Conservation (phyloP, 2,888 invertebrate species). For the Deilephila elpenor region DNA sequence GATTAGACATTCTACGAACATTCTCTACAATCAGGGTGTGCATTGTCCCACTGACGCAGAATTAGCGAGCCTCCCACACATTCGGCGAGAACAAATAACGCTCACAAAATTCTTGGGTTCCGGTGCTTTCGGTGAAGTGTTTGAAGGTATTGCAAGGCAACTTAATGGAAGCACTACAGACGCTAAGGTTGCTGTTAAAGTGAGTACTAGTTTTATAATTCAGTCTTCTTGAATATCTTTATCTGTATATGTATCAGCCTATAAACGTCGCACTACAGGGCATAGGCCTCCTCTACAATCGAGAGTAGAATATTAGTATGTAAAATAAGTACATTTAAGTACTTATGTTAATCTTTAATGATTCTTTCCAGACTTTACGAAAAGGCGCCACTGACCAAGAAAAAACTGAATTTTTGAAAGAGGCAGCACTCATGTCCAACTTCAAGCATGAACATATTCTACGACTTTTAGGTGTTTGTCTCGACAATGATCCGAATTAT, state of each 20-base stretch:
- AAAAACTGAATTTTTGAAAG: conserved; percentile 97
- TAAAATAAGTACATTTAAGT: no score
- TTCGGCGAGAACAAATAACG: conserved; percentile 93
- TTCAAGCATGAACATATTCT: conserved; percentile 98
- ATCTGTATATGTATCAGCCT: no score
- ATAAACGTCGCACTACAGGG: no score
- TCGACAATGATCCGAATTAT: conserved; percentile 96
- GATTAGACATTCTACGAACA: conserved; percentile 93
- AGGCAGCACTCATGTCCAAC: conserved; percentile 98
- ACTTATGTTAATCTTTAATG: not conserved
- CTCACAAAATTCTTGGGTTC: conserved; percentile 95
- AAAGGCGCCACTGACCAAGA: conserved; percentile 96
- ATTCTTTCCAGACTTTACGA: conserved; percentile 88
- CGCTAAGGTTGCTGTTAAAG: conserved; percentile 96
- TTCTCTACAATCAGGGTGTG: conserved; percentile 88
- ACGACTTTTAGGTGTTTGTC: conserved; percentile 95
- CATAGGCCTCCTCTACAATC: no score
- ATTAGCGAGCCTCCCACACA: conserved; percentile 92
- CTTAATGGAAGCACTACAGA: conserved; percentile 84
- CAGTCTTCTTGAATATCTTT: no score
- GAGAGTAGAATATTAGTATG: no score
- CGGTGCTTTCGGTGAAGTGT: conserved; percentile 99
- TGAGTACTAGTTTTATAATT: conserved; percentile 53
- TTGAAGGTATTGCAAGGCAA: conserved; percentile 93
- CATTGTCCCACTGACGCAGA: conserved; percentile 89